These are phyloP conservation scores for Polyploca ridens DNA, from an alignment of 2,888 invertebrate genomes.

Conservation along the genomic window DNA sequence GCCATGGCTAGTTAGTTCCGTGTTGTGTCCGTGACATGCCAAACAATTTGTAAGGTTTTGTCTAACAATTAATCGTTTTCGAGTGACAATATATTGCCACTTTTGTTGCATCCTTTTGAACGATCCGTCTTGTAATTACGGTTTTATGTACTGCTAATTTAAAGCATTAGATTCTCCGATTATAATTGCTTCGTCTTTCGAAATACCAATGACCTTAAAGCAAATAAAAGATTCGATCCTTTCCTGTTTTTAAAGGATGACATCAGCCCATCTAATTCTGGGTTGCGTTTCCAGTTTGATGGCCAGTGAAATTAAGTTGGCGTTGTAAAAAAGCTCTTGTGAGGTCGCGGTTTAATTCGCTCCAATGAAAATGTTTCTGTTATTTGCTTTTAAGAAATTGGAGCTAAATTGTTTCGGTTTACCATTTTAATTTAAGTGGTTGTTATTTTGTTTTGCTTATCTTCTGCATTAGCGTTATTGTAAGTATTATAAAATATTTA, in stretches of 20 bases:
- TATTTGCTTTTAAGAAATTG: neutral
- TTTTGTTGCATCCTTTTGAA: neutral
- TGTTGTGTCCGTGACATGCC: neutral
- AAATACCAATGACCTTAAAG: constrained; percentile 6
- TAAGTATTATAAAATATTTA: neutral
- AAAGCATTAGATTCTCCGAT: neutral
- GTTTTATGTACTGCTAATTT: neutral
- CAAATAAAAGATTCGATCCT: constrained; percentile 10
- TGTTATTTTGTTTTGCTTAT: neutral
- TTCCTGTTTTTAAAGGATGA: constrained; percentile 8
- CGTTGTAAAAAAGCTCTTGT: neutral
- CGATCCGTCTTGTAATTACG: neutral
- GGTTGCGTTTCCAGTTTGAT: constrained; percentile 8
- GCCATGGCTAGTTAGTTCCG: constrained; percentile 5
- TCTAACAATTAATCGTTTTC: neutral
- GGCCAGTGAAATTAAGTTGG: neutral
- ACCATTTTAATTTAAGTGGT: neutral
- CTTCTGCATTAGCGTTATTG: neutral
- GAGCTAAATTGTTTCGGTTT: neutral
- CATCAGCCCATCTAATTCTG: constrained; percentile 11
- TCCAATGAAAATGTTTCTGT: neutral
- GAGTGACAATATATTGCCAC: neutral
- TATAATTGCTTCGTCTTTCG: neutral
- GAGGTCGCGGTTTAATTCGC: neutral
- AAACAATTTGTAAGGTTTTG: neutral